phyloP scores from a whole-genome alignment of 2,888 invertebrate genomes.

The Amblyjoppa proteus region DNA sequence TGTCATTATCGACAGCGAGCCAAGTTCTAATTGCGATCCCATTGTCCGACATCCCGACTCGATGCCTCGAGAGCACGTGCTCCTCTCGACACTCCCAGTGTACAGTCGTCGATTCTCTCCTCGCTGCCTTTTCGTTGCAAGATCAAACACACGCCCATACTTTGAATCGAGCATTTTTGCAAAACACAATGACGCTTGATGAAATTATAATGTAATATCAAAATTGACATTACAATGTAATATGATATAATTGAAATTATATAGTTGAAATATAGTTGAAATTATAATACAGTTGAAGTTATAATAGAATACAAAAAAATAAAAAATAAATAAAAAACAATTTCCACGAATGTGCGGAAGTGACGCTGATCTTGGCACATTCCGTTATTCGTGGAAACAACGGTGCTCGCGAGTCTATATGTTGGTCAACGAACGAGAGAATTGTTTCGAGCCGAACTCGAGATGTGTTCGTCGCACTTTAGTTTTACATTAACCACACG shows the following conservation, averaged over 20 bases:
- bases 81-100: neutral
- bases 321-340: slow-evolving; percentile 20
- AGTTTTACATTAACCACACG: too few relatives aligned
- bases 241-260: too few relatives aligned
- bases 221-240: too few relatives aligned
- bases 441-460: slow-evolving; percentile 38
- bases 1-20: slow-evolving; percentile 58
- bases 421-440: slow-evolving; percentile 8
- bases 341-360: slow-evolving; percentile 52
- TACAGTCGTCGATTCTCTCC: neutral
- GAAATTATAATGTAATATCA: neutral
- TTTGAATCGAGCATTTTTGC: neutral
- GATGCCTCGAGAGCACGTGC: slow-evolving; percentile 17
- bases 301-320: too few relatives aligned
- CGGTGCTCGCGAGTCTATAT: neutral
- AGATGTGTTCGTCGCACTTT: neutral
- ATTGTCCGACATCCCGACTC: neutral
- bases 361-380: slow-evolving; percentile 40
- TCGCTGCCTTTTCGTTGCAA: neutral
- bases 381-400: neutral
- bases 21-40: slow-evolving; percentile 45
- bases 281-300: too few relatives aligned
- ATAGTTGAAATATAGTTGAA: too few relatives aligned
- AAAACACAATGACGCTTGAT: slow-evolving; percentile 35
- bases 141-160: neutral